phyloP scores from a whole-genome alignment of 2,113 vertebrate species.

The Corythornis madagascariensis region DNA sequence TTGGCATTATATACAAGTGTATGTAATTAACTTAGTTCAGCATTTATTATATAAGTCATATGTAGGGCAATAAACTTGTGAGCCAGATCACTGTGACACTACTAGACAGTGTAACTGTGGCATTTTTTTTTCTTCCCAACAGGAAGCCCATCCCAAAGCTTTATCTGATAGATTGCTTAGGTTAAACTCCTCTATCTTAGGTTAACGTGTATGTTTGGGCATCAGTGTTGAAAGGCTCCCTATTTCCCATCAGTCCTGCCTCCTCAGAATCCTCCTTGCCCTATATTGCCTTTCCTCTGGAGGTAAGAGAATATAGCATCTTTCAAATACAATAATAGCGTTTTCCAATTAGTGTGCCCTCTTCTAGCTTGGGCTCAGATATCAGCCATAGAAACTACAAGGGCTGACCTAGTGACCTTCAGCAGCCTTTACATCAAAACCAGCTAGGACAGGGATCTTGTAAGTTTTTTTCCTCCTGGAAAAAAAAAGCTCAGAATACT shows the following conservation, averaged over 20 bases:
- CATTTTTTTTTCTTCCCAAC: neutral
- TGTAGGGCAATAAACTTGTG: slow-evolving; percentile 20
- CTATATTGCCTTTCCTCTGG: neutral
- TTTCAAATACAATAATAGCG: neutral
- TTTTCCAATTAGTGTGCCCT: neutral
- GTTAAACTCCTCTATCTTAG: neutral
- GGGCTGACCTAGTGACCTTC: neutral
- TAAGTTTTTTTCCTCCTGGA: neutral
- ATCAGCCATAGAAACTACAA: neutral
- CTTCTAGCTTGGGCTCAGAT: neutral
- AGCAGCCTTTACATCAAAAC: neutral
- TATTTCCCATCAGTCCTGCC: neutral
- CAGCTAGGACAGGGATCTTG: neutral
- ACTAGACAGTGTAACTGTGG: neutral
- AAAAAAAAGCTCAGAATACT: neutral
- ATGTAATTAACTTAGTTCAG: neutral
- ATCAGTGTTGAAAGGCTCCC: neutral
- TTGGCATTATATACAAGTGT: neutral
- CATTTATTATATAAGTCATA: slow-evolving; percentile 23
- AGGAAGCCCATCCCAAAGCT: neutral
- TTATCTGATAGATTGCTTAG: neutral
- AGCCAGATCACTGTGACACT: neutral
- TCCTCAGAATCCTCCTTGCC: neutral
- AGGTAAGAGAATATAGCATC: neutral
- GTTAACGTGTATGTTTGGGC: neutral